These are phyloP conservation scores for Echiichthys vipera DNA, from an alignment of 2,797 vertebrate species.

Conservation along the genomic window DNA sequence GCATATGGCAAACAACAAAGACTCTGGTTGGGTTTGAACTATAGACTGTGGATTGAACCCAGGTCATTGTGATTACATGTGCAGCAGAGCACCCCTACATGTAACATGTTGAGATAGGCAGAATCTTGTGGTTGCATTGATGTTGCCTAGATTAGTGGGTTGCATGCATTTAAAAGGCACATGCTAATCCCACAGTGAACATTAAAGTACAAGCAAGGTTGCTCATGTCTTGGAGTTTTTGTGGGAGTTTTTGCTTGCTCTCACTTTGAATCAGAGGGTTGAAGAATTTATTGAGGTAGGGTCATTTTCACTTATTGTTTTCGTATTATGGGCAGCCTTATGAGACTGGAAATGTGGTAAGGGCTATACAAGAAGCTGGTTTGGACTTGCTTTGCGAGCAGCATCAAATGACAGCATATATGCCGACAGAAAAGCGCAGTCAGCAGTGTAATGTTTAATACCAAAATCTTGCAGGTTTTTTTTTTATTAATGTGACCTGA, in stretches of 20 bases:
- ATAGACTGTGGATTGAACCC: too few species aligned
- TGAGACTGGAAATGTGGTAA: neutral
- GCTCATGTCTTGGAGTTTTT: conserved; percentile 38
- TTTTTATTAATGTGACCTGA: conserved; percentile 2
- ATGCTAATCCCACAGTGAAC: conserved; percentile 40
- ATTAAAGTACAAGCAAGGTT: conserved; percentile 14
- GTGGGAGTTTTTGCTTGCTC: conserved; percentile 38
- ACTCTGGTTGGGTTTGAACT: conserved; percentile 11
- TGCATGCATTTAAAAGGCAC: conserved; percentile 22
- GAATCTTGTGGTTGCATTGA: conserved; percentile 35
- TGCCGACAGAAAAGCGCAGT: neutral
- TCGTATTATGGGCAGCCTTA: neutral
- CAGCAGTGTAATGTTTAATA: neutral
- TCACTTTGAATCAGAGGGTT: conserved; percentile 31
- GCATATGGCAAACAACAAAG: neutral
- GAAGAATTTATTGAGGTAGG: neutral
- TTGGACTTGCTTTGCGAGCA: neutral
- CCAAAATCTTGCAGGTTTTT: too few species aligned
- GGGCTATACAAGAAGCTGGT: neutral
- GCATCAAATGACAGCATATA: neutral
- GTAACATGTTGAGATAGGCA: conserved; percentile 34
- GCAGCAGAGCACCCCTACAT: neutral
- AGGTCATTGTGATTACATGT: conserved; percentile 21
- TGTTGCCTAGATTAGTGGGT: conserved; percentile 53
- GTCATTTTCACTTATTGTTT: conserved; percentile 3